Percentiles rank a stretch among this genome's conserved stretches.
Evolutionary conservation across 2,888 invertebrate genomes (phyloP).

Genomic region (Schizaphis graminum): DNA sequence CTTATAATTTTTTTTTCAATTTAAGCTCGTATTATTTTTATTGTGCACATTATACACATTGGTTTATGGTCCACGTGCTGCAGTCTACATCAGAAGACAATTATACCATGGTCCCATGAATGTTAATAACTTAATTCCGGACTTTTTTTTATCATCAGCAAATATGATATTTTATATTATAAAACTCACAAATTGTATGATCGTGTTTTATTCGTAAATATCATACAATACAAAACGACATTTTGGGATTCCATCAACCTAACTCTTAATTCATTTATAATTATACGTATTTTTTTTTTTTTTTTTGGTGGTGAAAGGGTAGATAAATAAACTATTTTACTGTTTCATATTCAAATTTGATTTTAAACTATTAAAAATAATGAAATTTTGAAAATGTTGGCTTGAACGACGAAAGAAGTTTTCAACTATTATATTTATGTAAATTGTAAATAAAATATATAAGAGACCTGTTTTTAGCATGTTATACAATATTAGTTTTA

Average conservation of each 20-base stretch:
- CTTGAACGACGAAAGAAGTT: not conserved
- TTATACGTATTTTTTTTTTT: not conserved
- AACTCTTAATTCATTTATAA: not conserved
- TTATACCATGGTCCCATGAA: conserved; percentile 44
- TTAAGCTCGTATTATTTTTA: conserved; percentile 12
- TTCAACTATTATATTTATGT: not conserved
- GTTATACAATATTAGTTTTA: not conserved
- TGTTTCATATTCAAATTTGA: not conserved
- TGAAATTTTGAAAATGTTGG: not conserved
- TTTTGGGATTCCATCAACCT: not conserved
- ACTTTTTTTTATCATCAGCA: conserved; percentile 25
- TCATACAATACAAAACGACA: not conserved
- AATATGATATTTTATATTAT: conserved; percentile 5
- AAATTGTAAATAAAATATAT: not conserved
- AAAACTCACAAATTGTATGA: not conserved
- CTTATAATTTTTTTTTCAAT: not conserved
- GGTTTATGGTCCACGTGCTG: conserved; percentile 2
- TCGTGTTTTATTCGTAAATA: not conserved
- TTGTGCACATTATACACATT: not conserved
- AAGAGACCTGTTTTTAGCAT: not conserved
- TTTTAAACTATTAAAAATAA: not conserved
- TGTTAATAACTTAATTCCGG: conserved; percentile 37
- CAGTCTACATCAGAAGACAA: not conserved
- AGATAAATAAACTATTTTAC: not conserved
- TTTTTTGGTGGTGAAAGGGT: not conserved